Base-by-base conservation (phyloP, 1,140 invertebrate species). In the Harpegnathos saltator region DNA sequence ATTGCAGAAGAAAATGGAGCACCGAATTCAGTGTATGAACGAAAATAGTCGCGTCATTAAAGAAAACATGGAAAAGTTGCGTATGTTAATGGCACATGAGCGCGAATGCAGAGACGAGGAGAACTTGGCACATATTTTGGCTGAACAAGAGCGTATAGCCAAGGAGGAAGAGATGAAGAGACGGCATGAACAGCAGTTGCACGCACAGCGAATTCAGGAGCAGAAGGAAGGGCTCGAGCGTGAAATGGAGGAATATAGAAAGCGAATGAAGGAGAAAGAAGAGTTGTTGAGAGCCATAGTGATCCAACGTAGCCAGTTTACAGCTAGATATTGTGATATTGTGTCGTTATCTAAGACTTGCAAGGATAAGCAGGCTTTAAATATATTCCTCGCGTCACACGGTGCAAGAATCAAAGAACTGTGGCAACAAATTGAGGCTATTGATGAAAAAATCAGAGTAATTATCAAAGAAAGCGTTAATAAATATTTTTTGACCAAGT, bases 391-490 rank as follows among this genome's bases (percentile, higher is more conserved):
- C 5, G 72, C 68, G 3, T 78, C 92, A 14, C 83, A 93, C 81
- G 86, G 84, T n/a, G 80, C 82, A 54, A 90, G 90, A 81, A 87
- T 95, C 17, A 91, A 92, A 80, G 88, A 92, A 50, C 75, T 94
- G 4, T 78, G 82, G 24, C 48, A 85, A 19, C 90, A 91, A 68
- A 95, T 96, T 73, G 94, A 95, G 66, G 61, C 88, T 22, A 93
- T 96, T 58, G 94, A 95, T 84, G 94, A 95, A 63, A 94, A 94
- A 83, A 95, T 95, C 89, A 95, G 92, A 89, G 85, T 93, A 92
- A 54, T 44, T 38, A 58, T 66, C 14, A 33, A 72, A 75, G 48
- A 65, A 5, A 75, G 22, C 26, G 63, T 14, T 69, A 52, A 26
- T 80, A 0, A 24, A 50, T 54, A n/a, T 48, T 54, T 74, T 84